Percentiles rank a stretch among this genome's conserved stretches.
Evolutionary conservation across 2,797 vertebrate genomes (phyloP).

Genomic region (Enoplosus armatus): DNA sequence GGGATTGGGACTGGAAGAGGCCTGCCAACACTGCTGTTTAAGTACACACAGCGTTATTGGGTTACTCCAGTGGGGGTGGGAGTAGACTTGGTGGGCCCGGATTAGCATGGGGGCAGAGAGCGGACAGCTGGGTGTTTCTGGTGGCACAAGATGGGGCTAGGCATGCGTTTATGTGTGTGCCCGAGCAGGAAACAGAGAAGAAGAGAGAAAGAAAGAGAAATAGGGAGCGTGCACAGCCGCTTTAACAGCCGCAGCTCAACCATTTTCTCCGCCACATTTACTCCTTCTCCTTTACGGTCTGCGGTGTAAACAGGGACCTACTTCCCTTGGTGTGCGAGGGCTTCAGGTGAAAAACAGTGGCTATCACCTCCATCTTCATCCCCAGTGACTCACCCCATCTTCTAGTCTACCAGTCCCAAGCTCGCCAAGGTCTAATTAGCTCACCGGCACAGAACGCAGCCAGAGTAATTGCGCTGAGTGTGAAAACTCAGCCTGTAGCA

Average conservation of each 20-base stretch:
- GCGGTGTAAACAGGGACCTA: constrained; percentile 56
- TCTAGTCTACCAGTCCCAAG: constrained; percentile 54
- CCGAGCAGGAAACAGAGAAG: constrained; percentile 17
- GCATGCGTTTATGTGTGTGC: constrained; percentile 37
- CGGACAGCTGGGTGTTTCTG: constrained; percentile 70
- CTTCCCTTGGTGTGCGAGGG: constrained; percentile 25
- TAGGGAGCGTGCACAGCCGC: constrained; percentile 1
- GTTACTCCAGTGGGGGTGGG: constrained; percentile 84
- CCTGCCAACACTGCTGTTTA: constrained; percentile 87
- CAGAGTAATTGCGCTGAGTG: constrained; percentile 72
- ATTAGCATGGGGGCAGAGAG: constrained; percentile 62
- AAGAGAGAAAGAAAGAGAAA: constrained; percentile 24
- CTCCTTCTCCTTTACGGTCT: constrained; percentile 58
- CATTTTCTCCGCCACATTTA: constrained; percentile 65
- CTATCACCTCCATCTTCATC: constrained; percentile 62
- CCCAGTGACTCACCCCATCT: constrained; percentile 68
- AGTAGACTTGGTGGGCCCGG: constrained; percentile 39
- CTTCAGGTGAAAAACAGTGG: constrained; percentile 69
- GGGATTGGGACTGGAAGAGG: constrained; percentile 62
- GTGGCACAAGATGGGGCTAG: constrained; percentile 52
- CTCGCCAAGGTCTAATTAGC: constrained; percentile 78
- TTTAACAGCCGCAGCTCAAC: constrained; percentile 30
- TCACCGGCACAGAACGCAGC: constrained; percentile 69
- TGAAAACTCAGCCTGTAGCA: constrained; percentile 75
- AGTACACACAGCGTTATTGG: constrained; percentile 86